A percentile compares a stretch with the other conserved stretches of the same genome.
Conservation (phyloP, 2,888 invertebrate genomes). For the Cheilosia scutellata region DNA sequence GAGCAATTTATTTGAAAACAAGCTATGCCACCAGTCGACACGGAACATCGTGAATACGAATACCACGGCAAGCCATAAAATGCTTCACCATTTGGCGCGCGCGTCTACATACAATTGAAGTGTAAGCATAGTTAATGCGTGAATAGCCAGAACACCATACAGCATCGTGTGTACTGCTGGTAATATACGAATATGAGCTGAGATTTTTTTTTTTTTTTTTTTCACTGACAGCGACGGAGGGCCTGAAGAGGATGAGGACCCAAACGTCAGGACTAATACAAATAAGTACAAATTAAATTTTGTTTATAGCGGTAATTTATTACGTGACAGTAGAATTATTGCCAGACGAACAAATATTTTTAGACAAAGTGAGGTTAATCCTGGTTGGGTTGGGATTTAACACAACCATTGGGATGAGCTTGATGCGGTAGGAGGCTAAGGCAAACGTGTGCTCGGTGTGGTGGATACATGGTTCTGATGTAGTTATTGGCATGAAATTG, state of each 20-base stretch:
- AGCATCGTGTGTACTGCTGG: constrained; percentile 19
- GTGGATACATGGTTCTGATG: no score
- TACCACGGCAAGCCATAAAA: constrained; percentile 28
- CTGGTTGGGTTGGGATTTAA: background rate
- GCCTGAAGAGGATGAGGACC: constrained; percentile 10
- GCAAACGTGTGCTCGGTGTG: background rate
- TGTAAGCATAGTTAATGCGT: constrained; percentile 41
- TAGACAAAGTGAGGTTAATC: constrained; percentile 19
- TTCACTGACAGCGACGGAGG: constrained; percentile 16
- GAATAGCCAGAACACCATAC: constrained; percentile 23
- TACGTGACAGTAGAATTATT: constrained; percentile 79
- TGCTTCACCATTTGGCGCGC: constrained; percentile 57
- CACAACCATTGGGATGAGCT: background rate
- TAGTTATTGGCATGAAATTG: no score
- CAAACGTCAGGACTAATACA: constrained; percentile 58
- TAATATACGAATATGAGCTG: constrained; percentile 36
- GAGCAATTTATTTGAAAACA: constrained; percentile 70
- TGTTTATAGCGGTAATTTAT: constrained; percentile 82
- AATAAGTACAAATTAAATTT: constrained; percentile 61
- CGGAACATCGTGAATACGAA: constrained; percentile 42
- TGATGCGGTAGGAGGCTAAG: background rate
- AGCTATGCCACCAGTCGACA: constrained; percentile 54
- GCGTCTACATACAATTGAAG: constrained; percentile 41
- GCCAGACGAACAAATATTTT: constrained; percentile 59
- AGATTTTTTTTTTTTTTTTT: constrained; percentile 6